Evolutionary conservation across 2,113 vertebrate genomes (phyloP).

Genomic region (Chrysemys picta): DNA sequence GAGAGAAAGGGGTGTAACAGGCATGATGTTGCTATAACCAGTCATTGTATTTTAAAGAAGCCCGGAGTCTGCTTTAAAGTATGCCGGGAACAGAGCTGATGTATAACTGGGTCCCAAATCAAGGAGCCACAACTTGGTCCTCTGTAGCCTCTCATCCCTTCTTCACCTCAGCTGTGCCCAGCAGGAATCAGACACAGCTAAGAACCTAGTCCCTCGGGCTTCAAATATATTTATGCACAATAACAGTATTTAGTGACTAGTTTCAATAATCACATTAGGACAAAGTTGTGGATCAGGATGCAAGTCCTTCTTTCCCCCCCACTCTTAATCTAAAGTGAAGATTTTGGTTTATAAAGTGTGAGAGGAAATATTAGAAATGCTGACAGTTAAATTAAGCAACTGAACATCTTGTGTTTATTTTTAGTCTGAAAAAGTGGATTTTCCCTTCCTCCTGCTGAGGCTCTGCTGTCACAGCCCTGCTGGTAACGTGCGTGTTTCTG

Average conservation of each 20-base stretch:
- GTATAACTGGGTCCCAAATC: neutral
- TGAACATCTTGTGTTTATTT: neutral
- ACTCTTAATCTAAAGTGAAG: constrained; percentile 35
- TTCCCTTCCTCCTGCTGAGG: neutral
- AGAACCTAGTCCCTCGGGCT: neutral
- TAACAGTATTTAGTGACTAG: neutral
- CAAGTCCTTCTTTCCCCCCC: neutral
- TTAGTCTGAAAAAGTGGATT: neutral
- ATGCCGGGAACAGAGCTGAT: neutral
- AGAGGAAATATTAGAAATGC: neutral
- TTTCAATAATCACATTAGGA: neutral
- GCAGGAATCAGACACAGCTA: neutral
- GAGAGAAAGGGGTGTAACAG: neutral
- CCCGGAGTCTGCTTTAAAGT: neutral
- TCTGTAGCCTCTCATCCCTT: neutral
- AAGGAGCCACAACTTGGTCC: neutral
- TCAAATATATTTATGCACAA: neutral
- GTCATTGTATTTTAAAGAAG: neutral
- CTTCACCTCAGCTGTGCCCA: neutral
- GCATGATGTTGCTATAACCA: neutral
- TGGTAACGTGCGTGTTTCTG: neutral
- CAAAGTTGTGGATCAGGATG: constrained; percentile 8
- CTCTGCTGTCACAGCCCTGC: neutral
- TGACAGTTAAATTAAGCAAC: constrained; percentile 24
- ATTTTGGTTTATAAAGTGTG: neutral